Evolutionary conservation across 1,140 invertebrate genomes (phyloP), one percentile per base, ranked within the genome.

Genomic region (Pygmarrhopalites habei): DNA sequence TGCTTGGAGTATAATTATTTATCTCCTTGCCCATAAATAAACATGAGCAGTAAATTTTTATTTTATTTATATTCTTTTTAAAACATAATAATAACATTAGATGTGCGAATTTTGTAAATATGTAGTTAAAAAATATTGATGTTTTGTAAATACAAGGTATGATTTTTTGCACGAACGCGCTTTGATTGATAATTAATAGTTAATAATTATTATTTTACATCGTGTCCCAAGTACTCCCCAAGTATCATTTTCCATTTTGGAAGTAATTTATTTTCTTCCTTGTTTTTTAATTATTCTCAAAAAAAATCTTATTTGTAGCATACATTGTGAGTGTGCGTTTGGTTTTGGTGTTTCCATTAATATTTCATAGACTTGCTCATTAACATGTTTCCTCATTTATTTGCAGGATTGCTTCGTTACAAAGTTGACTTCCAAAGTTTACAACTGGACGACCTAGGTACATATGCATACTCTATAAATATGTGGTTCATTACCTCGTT

Each of bases 371-470:
- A n/a, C n/a, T n/a, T n/a, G n/a, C n/a, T n/a, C n/a, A 58, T 49
- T 62, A 55, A 58, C 47, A 43, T 49, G 12, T 39, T 65, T 69
- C 61, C 66, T 67, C 63, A 72, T 65, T 73, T 71, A 74, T 78
- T 81, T 81, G 17, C 81, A 95, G 92, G 92, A 76, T 86, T 98
- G 73, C 85, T 98, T 71, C 89, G 96, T 67, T 98, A 99, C 83
- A 94, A 96, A 81, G 95, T 99, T 70, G 95, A 98, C 81, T 95
- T 98, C 83, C 93, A 97, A 76, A 90, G 88, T 75, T 85, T 98
- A 83, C 93, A 98, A 76, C 81, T 89, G 72, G 88, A 93, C 72
- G 90, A 95, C 56, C 81, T 86, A 72, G 88, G 89, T 70, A 87
- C 89, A 73, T 87, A 89, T 70, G 79, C 86, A 70, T 90, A 87